Base-by-base conservation (phyloP, 2,888 invertebrate genomes). In the Biston stratarius region DNA sequence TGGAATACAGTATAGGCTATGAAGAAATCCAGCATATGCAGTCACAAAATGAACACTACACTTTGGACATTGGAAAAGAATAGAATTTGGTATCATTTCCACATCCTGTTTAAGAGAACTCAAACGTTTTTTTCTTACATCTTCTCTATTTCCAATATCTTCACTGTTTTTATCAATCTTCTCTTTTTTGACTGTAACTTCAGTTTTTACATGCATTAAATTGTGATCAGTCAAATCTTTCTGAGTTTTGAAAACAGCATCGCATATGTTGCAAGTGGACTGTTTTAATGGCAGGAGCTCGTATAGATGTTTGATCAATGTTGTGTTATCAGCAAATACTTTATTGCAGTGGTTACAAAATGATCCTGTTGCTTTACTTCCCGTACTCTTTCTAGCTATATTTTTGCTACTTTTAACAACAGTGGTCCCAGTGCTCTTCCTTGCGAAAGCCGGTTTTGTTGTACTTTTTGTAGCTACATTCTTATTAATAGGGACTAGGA, bases 341-440 rank as follows among this genome's bases (percentile, higher is more conserved):
- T 72, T 73, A 0, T 84, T 77, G 33, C 88, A 88, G 40, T 88
- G 87, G 12, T 83, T 81, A n/a, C 88, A 88, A 5, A 75, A 69
- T 3, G 66, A 58, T 5, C 64, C 7, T 8, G 67, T 6, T 38
- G 60, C n/a, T 44, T 56, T 60, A 24, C 15, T 49, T 2, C 49
- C 15, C 7, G 72, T 75, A 67, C 69, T 74, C 59, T 73, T 71
- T 15, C 38, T 53, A 5, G 69, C 68, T 1, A 61, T 42, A 45
- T 69, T 67, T 6, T 52, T 63, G 5, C 38, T 33, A 6, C 5
- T 14, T 40, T 61, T 66, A 57, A 57, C 48, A 24, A 33, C 5
- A 7, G 38, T 5, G 2, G 44, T 14, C 0, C 33, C 67, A 10
- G 64, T 61, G 33, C 63, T 65, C 44, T 62, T 66, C 38, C 40